These are phyloP conservation scores for Cheilosia variabilis DNA, from an alignment of 2,888 invertebrate genomes.

Conservation along the genomic window DNA sequence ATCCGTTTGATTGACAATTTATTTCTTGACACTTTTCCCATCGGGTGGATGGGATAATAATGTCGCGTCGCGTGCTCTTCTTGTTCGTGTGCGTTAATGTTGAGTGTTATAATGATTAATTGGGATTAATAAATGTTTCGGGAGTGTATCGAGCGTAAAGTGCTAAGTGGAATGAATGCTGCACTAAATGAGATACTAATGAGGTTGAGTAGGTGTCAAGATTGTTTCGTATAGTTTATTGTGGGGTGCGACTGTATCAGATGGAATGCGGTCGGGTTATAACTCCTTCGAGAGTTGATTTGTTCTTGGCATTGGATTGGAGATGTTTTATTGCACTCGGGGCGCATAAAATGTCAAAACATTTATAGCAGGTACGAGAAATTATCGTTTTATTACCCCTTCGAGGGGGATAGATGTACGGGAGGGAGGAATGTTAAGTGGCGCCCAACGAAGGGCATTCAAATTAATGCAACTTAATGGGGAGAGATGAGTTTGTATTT, in stretches of 20 bases:
- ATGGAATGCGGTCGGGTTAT: slow-evolving; percentile 6
- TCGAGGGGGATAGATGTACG: no score
- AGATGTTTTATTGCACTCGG: no score
- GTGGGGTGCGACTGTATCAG: not conserved
- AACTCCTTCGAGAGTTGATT: slow-evolving; percentile 17
- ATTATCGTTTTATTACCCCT: no score
- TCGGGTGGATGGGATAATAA: slow-evolving; percentile 20
- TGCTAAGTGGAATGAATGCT: slow-evolving; percentile 74
- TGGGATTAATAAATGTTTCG: slow-evolving; percentile 72
- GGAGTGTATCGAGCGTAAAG: slow-evolving; percentile 65
- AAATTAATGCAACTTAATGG: no score
- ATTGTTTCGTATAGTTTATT: slow-evolving; percentile 45
- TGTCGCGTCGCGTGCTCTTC: not conserved
- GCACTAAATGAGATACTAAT: slow-evolving; percentile 73
- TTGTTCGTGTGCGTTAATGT: slow-evolving; percentile 14
- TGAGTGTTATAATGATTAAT: slow-evolving; percentile 72
- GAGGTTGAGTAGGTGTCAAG: slow-evolving; percentile 63
- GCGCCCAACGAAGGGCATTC: no score
- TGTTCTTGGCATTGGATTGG: no score
- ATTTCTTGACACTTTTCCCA: slow-evolving; percentile 59
- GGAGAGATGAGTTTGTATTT: no score
- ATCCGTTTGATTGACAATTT: slow-evolving; percentile 73
- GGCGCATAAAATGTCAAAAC: no score
- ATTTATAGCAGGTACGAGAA: no score
- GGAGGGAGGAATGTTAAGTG: no score